These are phyloP conservation scores for Euplexia lucipara DNA, from an alignment of 2,888 invertebrate genomes.

Conservation along the genomic window DNA sequence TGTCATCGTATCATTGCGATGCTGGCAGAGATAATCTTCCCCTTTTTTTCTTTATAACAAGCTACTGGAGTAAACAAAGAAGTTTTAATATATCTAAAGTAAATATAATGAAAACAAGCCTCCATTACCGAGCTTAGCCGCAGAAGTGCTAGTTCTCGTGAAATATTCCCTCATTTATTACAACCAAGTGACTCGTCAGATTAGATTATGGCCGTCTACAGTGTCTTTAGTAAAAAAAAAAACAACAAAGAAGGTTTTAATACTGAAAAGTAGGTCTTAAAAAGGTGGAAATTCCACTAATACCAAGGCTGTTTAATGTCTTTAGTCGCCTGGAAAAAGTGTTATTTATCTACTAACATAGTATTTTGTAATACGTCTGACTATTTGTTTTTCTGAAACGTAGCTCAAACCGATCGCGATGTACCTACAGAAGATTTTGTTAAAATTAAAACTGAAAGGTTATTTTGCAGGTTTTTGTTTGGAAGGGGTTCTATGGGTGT, in stretches of 20 bases:
- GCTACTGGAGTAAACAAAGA: conserved; percentile 20
- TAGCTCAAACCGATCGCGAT: too few species aligned
- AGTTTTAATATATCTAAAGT: conserved; percentile 39
- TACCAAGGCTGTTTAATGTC: conserved; percentile 17
- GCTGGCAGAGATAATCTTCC: conserved; percentile 9
- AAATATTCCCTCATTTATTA: conserved; percentile 61
- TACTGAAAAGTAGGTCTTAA: conserved; percentile 34
- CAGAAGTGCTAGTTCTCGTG: conserved; percentile 43
- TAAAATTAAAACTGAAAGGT: background rate
- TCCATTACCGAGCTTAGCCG: conserved; percentile 43
- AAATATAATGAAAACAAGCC: conserved; percentile 48
- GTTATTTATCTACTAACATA: background rate
- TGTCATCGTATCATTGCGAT: conserved; percentile 8
- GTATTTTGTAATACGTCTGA: background rate
- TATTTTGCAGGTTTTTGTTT: background rate
- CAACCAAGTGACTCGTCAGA: conserved; percentile 54
- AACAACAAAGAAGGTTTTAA: conserved; percentile 40
- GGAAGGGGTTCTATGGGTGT: too few species aligned
- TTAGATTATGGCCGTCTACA: conserved; percentile 52
- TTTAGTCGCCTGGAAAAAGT: conserved; percentile 21
- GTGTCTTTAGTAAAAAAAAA: conserved; percentile 23
- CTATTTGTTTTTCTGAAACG: background rate
- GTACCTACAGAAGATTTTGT: background rate
- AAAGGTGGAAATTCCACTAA: conserved; percentile 23
- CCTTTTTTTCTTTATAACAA: conserved; percentile 3